phyloP scores from a whole-genome alignment of 2,797 vertebrate genomes.

The Acrossocheilus fasciatus region DNA sequence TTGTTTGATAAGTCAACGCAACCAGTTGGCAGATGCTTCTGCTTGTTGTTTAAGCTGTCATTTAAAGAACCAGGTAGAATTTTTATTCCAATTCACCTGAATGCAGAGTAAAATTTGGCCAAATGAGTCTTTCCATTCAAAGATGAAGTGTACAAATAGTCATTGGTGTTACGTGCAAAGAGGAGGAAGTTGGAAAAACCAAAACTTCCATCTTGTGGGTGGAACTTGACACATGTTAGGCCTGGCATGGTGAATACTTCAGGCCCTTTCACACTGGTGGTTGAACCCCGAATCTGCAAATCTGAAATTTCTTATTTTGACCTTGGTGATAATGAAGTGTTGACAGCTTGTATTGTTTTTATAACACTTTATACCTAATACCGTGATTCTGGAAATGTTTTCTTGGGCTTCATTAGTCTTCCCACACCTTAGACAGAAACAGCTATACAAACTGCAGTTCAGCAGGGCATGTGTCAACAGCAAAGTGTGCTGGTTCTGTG shows the following conservation, averaged over 20 bases:
- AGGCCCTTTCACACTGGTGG: conserved; percentile 23
- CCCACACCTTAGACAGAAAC: conserved; percentile 45
- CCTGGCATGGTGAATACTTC: conserved; percentile 23
- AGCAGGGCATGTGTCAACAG: conserved; percentile 33
- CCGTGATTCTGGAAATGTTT: conserved; percentile 45
- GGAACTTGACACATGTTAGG: conserved; percentile 15
- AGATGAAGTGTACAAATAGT: conserved; percentile 5
- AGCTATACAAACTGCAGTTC: conserved; percentile 34
- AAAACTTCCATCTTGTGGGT: neutral
- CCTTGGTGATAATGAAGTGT: conserved; percentile 45
- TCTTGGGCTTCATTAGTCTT: conserved; percentile 43
- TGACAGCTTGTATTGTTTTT: conserved; percentile 47
- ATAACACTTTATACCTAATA: conserved; percentile 51
- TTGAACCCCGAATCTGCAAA: conserved; percentile 11
- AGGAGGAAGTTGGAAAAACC: neutral
- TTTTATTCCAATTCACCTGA: neutral
- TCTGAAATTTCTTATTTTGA: conserved; percentile 41
- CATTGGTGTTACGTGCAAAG: conserved; percentile 7
- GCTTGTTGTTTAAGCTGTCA: neutral
- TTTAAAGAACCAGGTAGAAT: neutral
- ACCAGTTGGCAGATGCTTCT: neutral
- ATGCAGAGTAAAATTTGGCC: no score
- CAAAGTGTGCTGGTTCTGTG: conserved; percentile 2
- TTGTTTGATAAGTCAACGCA: neutral
- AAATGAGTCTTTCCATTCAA: neutral